Base-by-base conservation (phyloP, 2,797 vertebrate species). In the Prunella strophiata region DNA sequence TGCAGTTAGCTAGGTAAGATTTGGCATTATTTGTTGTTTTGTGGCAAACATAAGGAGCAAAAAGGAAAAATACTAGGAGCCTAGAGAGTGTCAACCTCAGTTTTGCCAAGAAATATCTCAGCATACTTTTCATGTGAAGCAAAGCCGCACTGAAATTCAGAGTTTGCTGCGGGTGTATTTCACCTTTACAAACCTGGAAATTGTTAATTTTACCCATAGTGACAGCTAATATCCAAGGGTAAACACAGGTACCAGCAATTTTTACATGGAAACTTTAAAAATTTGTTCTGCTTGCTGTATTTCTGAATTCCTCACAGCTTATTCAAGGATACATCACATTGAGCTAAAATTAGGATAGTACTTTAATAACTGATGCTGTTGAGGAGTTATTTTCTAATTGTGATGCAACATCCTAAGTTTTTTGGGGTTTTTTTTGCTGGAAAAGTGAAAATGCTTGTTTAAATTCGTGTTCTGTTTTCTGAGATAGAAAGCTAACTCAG, bases 391-490 rank as follows among this genome's bases (percentile, higher is more conserved):
- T 95, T 95, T 75, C 50, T 90, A 82, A 82, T 61, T 90, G 15
- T 57, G 32, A 55, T 82, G 19, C 66, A 66, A 45, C 86, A 83
- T 36, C 40, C 66, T 25, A 65, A 32, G 26, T 36, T 27, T 38
- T 67, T 52, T 52, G 15, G n/a, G 22, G 22, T 0, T 25, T 34
- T 68, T 68, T 66, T 66, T 10, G 5, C 38, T 88, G 38, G 17
- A 61, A 59, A 94, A 91, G 66, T 85, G 40, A 77, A 93, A 95
- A 90, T 70, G 22, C 84, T 74, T 88, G 19, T 94, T 96, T 91
- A 94, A 95, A 94, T 93, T 87, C 18, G 59, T 73, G 54, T 78
- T 22, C 61, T 87, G 36, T 58, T 79, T 94, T 91, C 77, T 77
- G 61, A 94, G 63, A 80, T 81, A 87, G 72, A 93, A 94, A 89